phyloP scores from a whole-genome alignment of 2,888 invertebrate genomes.

The Caenorhabditis uteleia region DNA sequence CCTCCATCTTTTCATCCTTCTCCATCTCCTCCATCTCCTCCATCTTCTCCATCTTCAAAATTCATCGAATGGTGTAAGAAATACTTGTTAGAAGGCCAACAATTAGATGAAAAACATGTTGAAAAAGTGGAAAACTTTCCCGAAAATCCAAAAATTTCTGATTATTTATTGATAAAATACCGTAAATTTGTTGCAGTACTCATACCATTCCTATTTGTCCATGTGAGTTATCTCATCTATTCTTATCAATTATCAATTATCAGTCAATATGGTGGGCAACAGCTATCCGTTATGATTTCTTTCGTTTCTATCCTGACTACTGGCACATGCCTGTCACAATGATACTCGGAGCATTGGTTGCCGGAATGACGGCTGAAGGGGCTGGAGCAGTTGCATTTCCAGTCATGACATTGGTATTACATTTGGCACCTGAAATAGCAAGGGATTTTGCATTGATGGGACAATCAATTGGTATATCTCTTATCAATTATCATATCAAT shows the following conservation, averaged over 20 bases:
- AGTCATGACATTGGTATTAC: constrained; percentile 56
- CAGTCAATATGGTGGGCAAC: constrained; percentile 61
- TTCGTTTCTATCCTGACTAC: constrained; percentile 54
- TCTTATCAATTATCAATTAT: not conserved
- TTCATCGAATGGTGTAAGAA: constrained; percentile 2
- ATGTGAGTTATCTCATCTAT: constrained; percentile 9
- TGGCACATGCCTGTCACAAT: constrained; percentile 68
- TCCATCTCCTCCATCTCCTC: too few species aligned
- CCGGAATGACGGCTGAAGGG: constrained; percentile 50
- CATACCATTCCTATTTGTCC: constrained; percentile 45
- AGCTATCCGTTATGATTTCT: constrained; percentile 55
- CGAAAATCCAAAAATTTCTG: constrained; percentile 18
- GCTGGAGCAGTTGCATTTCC: constrained; percentile 63
- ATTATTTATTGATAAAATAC: constrained; percentile 35
- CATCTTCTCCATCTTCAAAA: too few species aligned
- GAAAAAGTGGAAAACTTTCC: constrained; percentile 20
- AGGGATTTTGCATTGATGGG: constrained; percentile 58
- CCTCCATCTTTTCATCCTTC: too few species aligned
- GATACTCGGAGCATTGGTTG: constrained; percentile 65
- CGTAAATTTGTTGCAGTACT: constrained; percentile 49
- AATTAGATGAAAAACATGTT: constrained; percentile 20
- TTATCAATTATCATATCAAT: not conserved
- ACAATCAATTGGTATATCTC: constrained; percentile 42
- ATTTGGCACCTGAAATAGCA: constrained; percentile 43
- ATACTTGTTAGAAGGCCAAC: constrained; percentile 22